Conservation (phyloP, 2,888 invertebrate genomes). For the Hemaris fuciformis region DNA sequence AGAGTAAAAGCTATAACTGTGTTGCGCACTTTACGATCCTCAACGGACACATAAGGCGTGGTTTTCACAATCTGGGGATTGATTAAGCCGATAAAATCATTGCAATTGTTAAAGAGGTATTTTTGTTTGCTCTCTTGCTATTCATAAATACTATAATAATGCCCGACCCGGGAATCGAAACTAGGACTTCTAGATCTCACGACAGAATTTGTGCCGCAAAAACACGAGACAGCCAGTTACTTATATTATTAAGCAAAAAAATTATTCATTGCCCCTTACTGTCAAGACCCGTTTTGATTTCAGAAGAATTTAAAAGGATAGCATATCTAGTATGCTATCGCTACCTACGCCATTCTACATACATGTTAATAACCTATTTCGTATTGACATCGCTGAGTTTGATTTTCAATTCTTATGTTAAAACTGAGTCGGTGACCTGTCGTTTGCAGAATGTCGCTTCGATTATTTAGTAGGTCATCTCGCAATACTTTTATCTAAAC, state of each 20-base stretch:
- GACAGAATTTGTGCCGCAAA: too few species aligned
- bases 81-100: background rate
- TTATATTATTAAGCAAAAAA: too few species aligned
- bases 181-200: too few species aligned
- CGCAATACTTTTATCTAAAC: background rate
- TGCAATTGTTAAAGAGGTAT: too few species aligned
- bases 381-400: background rate
- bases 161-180: too few species aligned
- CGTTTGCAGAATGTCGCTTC: background rate
- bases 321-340: too few species aligned
- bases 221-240: too few species aligned
- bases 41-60: background rate
- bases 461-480: background rate
- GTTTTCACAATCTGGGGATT: background rate
- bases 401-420: background rate
- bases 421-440: background rate
- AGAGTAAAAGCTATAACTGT: constrained; percentile 25
- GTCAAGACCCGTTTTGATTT: too few species aligned
- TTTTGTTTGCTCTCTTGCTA: background rate
- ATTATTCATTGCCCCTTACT: too few species aligned
- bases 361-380: background rate
- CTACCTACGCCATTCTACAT: too few species aligned
- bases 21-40: constrained; percentile 31
- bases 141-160: too few species aligned
- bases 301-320: too few species aligned